These are phyloP conservation scores for Unio delphinus DNA, from an alignment of 2,888 invertebrate genomes.

Conservation along the genomic window DNA sequence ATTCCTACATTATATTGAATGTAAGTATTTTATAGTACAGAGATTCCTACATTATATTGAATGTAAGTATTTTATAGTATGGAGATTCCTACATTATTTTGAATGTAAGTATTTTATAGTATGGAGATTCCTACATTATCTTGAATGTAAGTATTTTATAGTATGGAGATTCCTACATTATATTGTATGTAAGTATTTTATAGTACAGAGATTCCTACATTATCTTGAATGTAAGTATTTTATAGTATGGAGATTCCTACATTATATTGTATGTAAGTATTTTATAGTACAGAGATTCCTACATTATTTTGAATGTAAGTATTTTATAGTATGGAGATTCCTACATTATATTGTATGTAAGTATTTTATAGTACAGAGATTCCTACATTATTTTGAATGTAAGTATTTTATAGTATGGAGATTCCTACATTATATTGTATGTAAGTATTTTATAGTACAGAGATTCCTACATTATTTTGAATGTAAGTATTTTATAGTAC, in stretches of 20 bases:
- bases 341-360: conserved; percentile 66
- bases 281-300: conserved; percentile 55
- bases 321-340: conserved; percentile 45
- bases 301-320: conserved; percentile 63
- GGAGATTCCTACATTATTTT: conserved; percentile 67
- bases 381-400: too few species aligned
- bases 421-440: conserved; percentile 66
- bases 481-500: conserved; percentile 34
- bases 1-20: conserved; percentile 66
- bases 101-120: conserved; percentile 39
- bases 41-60: too few species aligned
- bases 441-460: conserved; percentile 39
- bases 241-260: conserved; percentile 68
- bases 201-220: too few species aligned
- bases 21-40: conserved; percentile 52
- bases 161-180: conserved; percentile 62
- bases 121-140: conserved; percentile 66
- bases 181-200: conserved; percentile 58
- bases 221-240: too few species aligned
- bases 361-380: too few species aligned
- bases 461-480: conserved; percentile 66
- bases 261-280: conserved; percentile 60
- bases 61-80: too few species aligned
- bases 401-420: too few species aligned
- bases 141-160: conserved; percentile 46